Evolutionary conservation across 2,113 vertebrate genomes (phyloP).

Genomic region (Lasiurus cinereus): DNA sequence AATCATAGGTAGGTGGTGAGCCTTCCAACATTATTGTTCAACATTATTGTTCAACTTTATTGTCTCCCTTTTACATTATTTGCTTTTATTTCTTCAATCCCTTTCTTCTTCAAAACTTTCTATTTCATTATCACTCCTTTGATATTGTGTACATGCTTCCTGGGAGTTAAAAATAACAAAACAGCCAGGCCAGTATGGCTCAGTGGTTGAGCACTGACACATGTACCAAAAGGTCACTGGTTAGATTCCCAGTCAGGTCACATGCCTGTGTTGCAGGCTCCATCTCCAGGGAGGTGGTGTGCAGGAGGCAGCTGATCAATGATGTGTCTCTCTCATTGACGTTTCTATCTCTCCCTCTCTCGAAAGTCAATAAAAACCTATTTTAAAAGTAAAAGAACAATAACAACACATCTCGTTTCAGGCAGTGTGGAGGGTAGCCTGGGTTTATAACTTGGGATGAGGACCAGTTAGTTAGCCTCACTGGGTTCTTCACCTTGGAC

Average conservation of each 20-base stretch:
- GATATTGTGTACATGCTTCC: background rate
- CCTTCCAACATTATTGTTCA: background rate
- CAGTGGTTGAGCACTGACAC: too few species aligned
- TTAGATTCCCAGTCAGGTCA: too few species aligned
- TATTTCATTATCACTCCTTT: background rate
- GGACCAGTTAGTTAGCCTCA: background rate
- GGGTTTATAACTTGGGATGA: background rate
- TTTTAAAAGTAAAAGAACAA: too few species aligned
- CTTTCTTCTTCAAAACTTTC: background rate
- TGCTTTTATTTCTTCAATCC: background rate
- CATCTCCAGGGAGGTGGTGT: too few species aligned
- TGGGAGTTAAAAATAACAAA: constrained; percentile 25
- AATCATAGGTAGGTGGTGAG: constrained; percentile 92
- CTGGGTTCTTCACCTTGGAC: background rate
- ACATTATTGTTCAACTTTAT: too few species aligned
- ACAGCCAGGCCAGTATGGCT: too few species aligned
- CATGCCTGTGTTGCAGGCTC: too few species aligned
- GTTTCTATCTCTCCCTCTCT: too few species aligned
- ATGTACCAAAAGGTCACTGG: too few species aligned
- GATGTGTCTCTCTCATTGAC: too few species aligned
- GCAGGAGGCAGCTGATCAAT: too few species aligned
- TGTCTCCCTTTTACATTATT: background rate
- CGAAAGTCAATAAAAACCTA: too few species aligned
- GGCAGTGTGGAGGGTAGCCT: background rate
- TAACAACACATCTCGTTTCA: background rate